Base-by-base conservation (phyloP, 2,797 vertebrate genomes). In the Gallinago nigripennis region DNA sequence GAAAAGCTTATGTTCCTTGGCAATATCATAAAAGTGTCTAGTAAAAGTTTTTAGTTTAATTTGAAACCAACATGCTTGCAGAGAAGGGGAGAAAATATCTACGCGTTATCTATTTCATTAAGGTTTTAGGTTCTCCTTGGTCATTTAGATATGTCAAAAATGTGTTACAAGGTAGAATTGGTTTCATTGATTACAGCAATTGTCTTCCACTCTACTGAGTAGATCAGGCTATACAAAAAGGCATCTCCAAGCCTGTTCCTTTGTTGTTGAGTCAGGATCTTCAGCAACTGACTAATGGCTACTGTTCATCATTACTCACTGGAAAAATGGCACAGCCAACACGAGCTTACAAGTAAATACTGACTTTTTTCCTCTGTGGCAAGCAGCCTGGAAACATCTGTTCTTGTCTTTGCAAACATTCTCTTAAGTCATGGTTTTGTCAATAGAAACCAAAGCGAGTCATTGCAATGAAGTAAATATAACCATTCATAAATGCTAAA, bases 321-420 rank as follows among this genome's bases (percentile, higher is more conserved):
- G 90, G 91, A 77, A 94, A 96, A 94, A 89, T 28, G 64, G 93
- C 57, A 92, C 30, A 85, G 75, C 13, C 81, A 78, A 71, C 27
- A 72, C 53, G 68, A 92, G 86, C 45, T 93, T 82, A 87, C 57
- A 75, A 85, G 86, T 50, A 90, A 90, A 94, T 37, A 65, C 53
- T 43, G 57, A 24, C 3, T 39, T 60, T 88, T 86, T 80, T 16
- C 30, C 48, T 45, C 86, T 72, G 61, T 69, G 90, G 91, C 86
- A 82, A 93, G 78, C 75, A 93, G 95, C 86, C 78, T 96, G 86
- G 81, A 96, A 96, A 97, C 94, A 97, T 96, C 96, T 96, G 95
- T 58, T 95, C 86, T 88, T 88, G 88, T 84, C 94, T 85, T 91
- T 6, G 11, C 95, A 96, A 94, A 90, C 81, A 88, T 87, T 94